These are phyloP conservation scores for Aegotheles bennettii DNA, from an alignment of 2,113 vertebrate genomes.

Conservation along the genomic window DNA sequence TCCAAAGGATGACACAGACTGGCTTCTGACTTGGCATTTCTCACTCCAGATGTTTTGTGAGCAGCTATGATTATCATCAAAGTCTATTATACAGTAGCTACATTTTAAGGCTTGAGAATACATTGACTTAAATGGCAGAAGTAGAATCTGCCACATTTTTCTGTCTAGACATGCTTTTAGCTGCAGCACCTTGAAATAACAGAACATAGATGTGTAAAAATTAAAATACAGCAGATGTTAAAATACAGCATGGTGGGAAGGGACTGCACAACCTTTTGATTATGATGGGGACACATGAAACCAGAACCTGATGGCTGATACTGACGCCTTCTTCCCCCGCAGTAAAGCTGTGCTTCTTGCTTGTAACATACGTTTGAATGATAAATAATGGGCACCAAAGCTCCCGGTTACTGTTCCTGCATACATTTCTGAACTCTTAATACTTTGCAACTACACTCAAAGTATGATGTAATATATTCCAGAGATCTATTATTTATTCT, in stretches of 20 bases:
- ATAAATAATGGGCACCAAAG: background rate
- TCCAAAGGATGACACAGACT: background rate
- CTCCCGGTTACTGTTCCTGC: background rate
- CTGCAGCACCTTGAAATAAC: background rate
- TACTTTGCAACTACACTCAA: background rate
- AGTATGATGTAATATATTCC: background rate
- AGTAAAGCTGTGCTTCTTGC: background rate
- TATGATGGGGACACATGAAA: background rate
- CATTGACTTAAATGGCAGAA: background rate
- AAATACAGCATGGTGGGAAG: background rate
- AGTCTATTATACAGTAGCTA: background rate
- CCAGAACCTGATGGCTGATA: background rate
- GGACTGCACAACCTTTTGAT: background rate
- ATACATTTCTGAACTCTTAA: background rate
- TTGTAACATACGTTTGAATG: background rate
- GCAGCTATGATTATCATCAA: slow-evolving; percentile 7
- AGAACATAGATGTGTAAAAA: background rate
- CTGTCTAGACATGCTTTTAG: slow-evolving; percentile 29
- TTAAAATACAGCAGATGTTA: background rate
- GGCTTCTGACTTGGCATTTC: background rate
- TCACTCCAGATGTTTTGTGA: background rate
- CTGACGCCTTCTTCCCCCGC: background rate
- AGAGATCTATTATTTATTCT: background rate
- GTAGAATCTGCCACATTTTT: background rate
- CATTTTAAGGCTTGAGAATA: background rate